Evolutionary conservation across 2,113 vertebrate species (phyloP).

Genomic region (Thryonomys swinderianus): DNA sequence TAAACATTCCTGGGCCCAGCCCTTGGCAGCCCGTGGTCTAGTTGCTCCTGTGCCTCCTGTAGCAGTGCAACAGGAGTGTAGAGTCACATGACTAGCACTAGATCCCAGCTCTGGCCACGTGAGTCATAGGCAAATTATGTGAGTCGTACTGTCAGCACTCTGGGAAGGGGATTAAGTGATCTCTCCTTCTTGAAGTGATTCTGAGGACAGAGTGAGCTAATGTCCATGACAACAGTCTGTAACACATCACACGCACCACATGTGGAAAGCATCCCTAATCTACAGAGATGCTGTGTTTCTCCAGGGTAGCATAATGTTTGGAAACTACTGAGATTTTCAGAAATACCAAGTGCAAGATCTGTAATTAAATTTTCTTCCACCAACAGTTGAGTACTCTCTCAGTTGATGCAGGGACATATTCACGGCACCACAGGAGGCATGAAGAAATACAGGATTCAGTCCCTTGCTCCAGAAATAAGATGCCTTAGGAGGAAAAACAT

Average conservation of each 20-base stretch:
- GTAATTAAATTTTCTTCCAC: slow-evolving; percentile 10
- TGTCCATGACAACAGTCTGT: neutral
- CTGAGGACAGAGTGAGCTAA: neutral
- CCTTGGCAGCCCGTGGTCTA: neutral
- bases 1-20: neutral
- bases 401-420: neutral
- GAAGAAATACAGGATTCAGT: neutral
- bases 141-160: neutral
- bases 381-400: neutral
- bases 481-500: neutral
- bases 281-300: neutral
- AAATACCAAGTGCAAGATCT: neutral
- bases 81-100: neutral
- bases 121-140: neutral
- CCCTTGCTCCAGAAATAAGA: slow-evolving; percentile 29
- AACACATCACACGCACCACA: neutral
- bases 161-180: neutral
- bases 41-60: neutral
- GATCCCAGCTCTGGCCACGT: neutral
- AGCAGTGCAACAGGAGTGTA: neutral
- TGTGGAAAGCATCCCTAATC: neutral
- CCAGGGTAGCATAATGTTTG: neutral
- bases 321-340: neutral
- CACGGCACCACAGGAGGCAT: neutral
- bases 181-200: neutral